A percentile compares a stretch with the other conserved stretches of the same genome.
Evolutionary conservation across 2,888 invertebrate genomes (phyloP).

Genomic region (Pristionchus mayeri): DNA sequence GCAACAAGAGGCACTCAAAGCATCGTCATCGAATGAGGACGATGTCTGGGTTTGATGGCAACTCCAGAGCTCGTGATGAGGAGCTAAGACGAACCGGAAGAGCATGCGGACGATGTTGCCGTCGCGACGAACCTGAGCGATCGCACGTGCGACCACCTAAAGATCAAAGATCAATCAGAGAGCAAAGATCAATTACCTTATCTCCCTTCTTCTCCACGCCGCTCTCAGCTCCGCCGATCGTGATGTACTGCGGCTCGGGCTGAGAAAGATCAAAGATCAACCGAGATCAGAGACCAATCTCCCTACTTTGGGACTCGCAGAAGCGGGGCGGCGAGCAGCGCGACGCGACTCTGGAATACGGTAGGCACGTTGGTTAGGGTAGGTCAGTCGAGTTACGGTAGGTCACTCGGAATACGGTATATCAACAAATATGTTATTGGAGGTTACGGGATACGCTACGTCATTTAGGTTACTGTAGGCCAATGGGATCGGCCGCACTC

Average conservation of each 20-base stretch:
- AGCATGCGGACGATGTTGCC: conserved; percentile 34
- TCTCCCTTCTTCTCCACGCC: not conserved
- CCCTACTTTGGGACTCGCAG: not conserved
- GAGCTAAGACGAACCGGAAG: conserved; percentile 21
- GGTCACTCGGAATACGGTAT: too few species aligned
- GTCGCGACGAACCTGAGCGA: conserved; percentile 27
- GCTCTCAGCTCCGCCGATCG: not conserved
- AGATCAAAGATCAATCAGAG: not conserved
- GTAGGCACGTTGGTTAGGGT: too few species aligned
- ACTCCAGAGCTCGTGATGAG: too few species aligned
- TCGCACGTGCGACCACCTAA: conserved; percentile 26
- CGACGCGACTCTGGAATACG: not conserved
- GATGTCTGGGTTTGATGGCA: too few species aligned
- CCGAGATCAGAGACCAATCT: too few species aligned
- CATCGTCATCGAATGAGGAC: too few species aligned
- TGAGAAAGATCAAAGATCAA: not conserved
- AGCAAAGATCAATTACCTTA: conserved; percentile 26
- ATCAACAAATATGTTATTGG: too few species aligned
- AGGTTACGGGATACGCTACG: too few species aligned
- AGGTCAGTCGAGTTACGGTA: too few species aligned
- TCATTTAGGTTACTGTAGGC: not conserved
- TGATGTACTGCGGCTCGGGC: conserved; percentile 37
- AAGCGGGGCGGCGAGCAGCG: not conserved
- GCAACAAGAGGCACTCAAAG: too few species aligned
- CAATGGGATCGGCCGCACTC: too few species aligned